A percentile compares a stretch with the other conserved stretches of the same genome.
These are phyloP conservation scores for Encarsia formosa DNA, from an alignment of 2,888 invertebrate genomes.

Conservation along the genomic window DNA sequence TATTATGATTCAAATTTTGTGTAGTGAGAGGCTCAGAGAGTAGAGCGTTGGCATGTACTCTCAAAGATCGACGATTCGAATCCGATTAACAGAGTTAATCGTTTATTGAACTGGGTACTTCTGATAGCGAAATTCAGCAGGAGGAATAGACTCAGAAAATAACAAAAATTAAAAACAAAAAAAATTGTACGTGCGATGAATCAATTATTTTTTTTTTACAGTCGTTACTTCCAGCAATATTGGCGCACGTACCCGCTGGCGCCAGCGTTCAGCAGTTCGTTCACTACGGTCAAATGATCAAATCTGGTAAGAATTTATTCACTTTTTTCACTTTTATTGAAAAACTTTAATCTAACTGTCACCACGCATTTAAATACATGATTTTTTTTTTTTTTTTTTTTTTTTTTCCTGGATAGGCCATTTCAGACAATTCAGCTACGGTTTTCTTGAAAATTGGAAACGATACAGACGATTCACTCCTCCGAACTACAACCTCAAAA, in stretches of 20 bases:
- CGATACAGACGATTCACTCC: slow-evolving; percentile 57
- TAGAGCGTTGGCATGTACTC: too few relatives aligned
- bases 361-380: too few relatives aligned
- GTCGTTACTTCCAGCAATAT: slow-evolving; percentile 65
- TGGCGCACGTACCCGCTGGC: slow-evolving; percentile 67
- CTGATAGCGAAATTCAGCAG: too few relatives aligned
- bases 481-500: slow-evolving; percentile 59
- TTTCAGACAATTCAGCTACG: slow-evolving; percentile 56
- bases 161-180: too few relatives aligned
- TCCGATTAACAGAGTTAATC: too few relatives aligned
- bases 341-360: too few relatives aligned
- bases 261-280: slow-evolving; percentile 64
- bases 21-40: too few relatives aligned
- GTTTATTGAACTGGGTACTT: too few relatives aligned
- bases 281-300: slow-evolving; percentile 67
- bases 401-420: slow-evolving; percentile 28
- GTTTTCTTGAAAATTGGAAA: slow-evolving; percentile 53
- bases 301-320: slow-evolving; percentile 43
- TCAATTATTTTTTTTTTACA: slow-evolving; percentile 36
- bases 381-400: neutral
- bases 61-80: too few relatives aligned
- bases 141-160: too few relatives aligned
- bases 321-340: too few relatives aligned
- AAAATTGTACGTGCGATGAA: too few relatives aligned
- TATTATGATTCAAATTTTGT: neutral